Percentiles rank a stretch among this genome's conserved stretches.
These are phyloP conservation scores for Pardosa pseudoannulata DNA, from an alignment of 2,888 invertebrate species.

Conservation along the genomic window DNA sequence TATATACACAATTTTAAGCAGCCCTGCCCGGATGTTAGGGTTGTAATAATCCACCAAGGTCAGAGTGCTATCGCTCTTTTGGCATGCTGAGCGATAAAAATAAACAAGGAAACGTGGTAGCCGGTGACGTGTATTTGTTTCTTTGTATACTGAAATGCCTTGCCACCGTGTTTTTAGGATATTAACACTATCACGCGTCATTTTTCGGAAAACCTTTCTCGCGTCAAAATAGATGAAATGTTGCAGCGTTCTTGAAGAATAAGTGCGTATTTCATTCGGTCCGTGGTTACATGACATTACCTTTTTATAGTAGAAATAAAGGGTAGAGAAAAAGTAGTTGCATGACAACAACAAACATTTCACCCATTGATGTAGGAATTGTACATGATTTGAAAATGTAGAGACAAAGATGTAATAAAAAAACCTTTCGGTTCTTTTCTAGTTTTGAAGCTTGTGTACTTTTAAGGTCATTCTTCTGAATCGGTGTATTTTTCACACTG, in stretches of 20 bases:
- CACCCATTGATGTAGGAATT: no score
- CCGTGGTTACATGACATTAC: no score
- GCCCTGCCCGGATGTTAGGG: constrained; percentile 16
- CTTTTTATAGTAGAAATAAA: no score
- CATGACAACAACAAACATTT: no score
- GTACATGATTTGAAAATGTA: no score
- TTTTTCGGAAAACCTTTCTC: neutral
- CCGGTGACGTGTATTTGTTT: neutral
- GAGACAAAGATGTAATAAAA: no score
- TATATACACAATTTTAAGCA: neutral
- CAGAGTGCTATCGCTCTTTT: constrained; percentile 27
- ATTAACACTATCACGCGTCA: neutral
- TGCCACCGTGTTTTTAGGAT: neutral
- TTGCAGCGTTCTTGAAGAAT: neutral
- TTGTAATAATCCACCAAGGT: constrained; percentile 25
- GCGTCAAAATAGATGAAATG: neutral
- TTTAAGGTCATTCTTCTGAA: no score
- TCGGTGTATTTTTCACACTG: no score
- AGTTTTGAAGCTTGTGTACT: no score
- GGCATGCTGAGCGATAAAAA: neutral
- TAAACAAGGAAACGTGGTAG: neutral
- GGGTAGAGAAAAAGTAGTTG: no score
- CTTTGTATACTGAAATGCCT: neutral
- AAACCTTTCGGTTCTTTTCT: no score
- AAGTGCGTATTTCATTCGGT: neutral